These are phyloP conservation scores for Poeciliopsis turrubarensis DNA, from an alignment of 2,113 vertebrate species.

Conservation along the genomic window DNA sequence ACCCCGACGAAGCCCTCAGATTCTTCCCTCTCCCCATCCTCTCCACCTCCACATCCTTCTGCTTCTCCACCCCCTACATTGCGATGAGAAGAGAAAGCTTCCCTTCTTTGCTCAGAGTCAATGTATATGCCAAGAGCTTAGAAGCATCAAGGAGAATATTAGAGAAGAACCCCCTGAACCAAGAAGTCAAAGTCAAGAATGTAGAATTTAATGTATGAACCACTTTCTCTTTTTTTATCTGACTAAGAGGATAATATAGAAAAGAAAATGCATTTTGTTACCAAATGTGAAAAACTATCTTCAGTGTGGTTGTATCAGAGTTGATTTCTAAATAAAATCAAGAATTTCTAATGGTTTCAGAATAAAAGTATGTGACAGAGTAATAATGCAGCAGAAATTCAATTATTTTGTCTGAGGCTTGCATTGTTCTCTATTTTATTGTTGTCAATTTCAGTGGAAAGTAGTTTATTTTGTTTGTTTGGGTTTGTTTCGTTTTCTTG, in stretches of 20 bases:
- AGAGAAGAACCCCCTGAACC: slow-evolving; percentile 30
- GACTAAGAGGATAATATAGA: slow-evolving; percentile 7
- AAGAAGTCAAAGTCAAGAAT: slow-evolving; percentile 13
- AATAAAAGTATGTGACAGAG: neutral
- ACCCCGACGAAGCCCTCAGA: slow-evolving; percentile 55
- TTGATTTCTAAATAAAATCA: neutral
- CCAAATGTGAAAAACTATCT: neutral
- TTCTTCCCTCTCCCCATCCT: slow-evolving; percentile 20
- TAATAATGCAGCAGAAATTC: neutral
- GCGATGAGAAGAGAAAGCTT: slow-evolving; percentile 48
- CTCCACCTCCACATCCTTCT: slow-evolving; percentile 53
- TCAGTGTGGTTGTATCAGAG: neutral
- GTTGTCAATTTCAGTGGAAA: neutral
- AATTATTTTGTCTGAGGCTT: neutral
- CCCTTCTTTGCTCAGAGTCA: slow-evolving; percentile 54
- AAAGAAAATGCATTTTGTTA: neutral
- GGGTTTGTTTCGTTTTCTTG: no score
- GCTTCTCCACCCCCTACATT: slow-evolving; percentile 62
- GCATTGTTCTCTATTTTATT: neutral
- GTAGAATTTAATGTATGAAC: slow-evolving; percentile 22
- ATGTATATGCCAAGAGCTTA: slow-evolving; percentile 47
- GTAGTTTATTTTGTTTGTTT: neutral
- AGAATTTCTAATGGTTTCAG: neutral
- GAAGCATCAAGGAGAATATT: slow-evolving; percentile 68
- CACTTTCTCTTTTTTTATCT: slow-evolving; percentile 1